A percentile compares a stretch with the other conserved stretches of the same genome.
phyloP scores from a whole-genome alignment of 2,797 vertebrate genomes.

The Girardinus metallicus region DNA sequence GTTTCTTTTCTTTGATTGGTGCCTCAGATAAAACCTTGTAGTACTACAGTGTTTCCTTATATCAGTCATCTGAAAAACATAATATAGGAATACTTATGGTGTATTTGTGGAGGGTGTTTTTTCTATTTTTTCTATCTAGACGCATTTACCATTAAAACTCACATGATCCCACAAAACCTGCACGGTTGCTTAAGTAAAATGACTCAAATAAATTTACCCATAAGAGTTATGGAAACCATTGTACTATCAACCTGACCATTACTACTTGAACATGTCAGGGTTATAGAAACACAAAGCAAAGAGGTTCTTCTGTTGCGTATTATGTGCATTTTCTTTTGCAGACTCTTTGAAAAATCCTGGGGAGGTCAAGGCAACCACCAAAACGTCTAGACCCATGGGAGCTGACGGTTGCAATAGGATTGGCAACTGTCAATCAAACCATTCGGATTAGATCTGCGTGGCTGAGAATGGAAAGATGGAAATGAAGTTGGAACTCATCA shows the following conservation, averaged over 20 bases:
- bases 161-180: background rate
- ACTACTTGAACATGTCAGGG: slow-evolving; percentile 34
- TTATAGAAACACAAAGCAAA: slow-evolving; percentile 30
- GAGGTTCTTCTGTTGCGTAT: slow-evolving; percentile 12
- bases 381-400: slow-evolving; percentile 36
- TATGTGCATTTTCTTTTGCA: slow-evolving; percentile 16
- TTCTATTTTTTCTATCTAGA: background rate
- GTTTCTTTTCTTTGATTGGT: background rate
- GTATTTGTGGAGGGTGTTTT: background rate
- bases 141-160: background rate
- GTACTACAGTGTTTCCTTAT: background rate
- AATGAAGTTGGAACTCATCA: slow-evolving; percentile 35
- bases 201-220: slow-evolving; percentile 37
- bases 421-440: slow-evolving; percentile 24
- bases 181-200: slow-evolving; percentile 23
- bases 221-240: slow-evolving; percentile 53
- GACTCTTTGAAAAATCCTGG: slow-evolving; percentile 1
- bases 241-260: slow-evolving; percentile 25
- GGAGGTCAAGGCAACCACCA: slow-evolving; percentile 42
- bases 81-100: background rate
- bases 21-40: background rate
- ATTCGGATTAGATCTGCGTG: slow-evolving; percentile 30
- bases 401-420: slow-evolving; percentile 7
- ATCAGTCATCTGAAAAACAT: background rate
- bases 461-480: slow-evolving; percentile 20